A percentile compares a stretch with the other conserved stretches of the same genome.
phyloP scores from a whole-genome alignment of 2,888 invertebrate species.

The Sceliomorpha sp. region DNA sequence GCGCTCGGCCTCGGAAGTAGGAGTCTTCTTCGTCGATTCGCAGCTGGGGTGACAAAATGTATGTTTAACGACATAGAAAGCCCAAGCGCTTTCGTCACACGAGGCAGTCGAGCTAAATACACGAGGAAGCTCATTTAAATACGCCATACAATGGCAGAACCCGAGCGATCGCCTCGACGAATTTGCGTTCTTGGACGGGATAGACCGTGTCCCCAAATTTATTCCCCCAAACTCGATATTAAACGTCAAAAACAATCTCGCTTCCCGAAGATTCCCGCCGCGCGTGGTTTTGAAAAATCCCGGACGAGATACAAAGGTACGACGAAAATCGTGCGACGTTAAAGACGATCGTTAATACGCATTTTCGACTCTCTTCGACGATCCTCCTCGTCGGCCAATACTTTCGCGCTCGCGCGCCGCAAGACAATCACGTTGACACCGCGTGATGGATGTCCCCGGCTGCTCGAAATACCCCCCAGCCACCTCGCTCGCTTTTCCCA shows the following conservation, averaged over 20 bases:
- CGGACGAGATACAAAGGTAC: too few species aligned
- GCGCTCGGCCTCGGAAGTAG: constrained; percentile 38
- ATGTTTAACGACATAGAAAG: constrained; percentile 67
- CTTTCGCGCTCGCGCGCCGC: constrained; percentile 70
- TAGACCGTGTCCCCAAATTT: constrained; percentile 6
- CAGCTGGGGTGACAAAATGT: constrained; percentile 65
- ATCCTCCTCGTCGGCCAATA: constrained; percentile 68
- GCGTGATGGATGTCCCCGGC: constrained; percentile 78
- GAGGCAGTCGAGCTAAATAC: constrained; percentile 67
- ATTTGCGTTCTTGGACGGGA: constrained; percentile 55
- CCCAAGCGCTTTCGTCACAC: constrained; percentile 59
- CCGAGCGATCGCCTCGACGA: constrained; percentile 45
- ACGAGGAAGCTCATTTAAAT: constrained; percentile 77
- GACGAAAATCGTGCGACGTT: too few species aligned
- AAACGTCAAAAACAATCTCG: too few species aligned
- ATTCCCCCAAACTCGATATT: background rate
- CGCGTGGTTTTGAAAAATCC: too few species aligned
- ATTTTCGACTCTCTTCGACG: too few species aligned
- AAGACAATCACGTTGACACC: constrained; percentile 80
- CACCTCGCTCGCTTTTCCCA: constrained; percentile 69
- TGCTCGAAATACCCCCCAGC: constrained; percentile 71
- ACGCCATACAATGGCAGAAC: constrained; percentile 68
- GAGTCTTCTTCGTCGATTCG: constrained; percentile 43
- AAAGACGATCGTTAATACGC: too few species aligned
- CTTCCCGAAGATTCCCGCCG: too few species aligned